These are phyloP conservation scores for Nanger granti DNA, from an alignment of 2,113 vertebrate genomes.

Conservation along the genomic window DNA sequence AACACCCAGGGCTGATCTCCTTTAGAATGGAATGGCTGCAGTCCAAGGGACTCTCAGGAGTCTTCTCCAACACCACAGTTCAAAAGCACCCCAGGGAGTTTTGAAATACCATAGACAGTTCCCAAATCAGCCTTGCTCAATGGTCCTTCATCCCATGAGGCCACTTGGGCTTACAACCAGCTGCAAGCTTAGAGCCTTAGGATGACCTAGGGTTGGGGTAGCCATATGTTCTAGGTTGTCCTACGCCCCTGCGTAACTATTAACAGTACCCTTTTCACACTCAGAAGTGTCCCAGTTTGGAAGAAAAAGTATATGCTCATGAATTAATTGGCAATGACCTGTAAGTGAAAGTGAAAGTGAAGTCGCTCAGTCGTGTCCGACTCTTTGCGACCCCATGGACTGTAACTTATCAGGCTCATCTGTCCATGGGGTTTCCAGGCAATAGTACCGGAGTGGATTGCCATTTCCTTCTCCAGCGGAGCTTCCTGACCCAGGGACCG, in stretches of 20 bases:
- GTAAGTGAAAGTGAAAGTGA: too few relatives aligned
- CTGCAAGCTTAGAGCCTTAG: not conserved
- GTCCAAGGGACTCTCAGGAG: too few relatives aligned
- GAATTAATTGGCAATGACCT: not conserved
- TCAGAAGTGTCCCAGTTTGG: not conserved
- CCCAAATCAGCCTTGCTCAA: conserved; percentile 17
- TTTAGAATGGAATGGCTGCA: too few relatives aligned
- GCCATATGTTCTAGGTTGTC: not conserved
- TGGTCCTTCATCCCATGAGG: not conserved
- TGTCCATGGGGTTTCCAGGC: too few relatives aligned
- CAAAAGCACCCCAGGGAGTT: not conserved
- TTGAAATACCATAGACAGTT: not conserved
- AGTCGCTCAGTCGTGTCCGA: too few relatives aligned
- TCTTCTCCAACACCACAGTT: too few relatives aligned
- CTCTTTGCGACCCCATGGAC: too few relatives aligned
- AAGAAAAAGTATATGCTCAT: not conserved
- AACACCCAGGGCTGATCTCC: too few relatives aligned
- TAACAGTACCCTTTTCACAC: not conserved
- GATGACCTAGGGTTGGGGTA: not conserved
- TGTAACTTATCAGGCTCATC: too few relatives aligned
- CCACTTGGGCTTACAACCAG: not conserved
- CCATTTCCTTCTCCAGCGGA: too few relatives aligned
- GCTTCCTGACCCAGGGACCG: too few relatives aligned
- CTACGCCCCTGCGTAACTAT: not conserved
- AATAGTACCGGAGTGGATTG: too few relatives aligned